Evolutionary conservation across 2,113 vertebrate genomes (phyloP).

Genomic region (Xerus inauris): DNA sequence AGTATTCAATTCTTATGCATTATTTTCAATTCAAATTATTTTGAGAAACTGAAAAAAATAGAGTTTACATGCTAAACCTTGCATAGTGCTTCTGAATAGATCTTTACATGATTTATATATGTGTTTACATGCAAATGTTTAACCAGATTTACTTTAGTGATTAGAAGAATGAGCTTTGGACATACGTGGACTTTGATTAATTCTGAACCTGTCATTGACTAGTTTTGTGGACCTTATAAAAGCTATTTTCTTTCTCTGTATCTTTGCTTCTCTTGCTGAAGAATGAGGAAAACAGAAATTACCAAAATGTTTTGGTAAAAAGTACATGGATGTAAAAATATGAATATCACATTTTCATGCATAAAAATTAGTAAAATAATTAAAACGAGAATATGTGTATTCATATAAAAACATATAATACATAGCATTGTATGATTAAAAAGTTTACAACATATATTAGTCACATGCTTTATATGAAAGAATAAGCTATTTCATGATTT

Average conservation of each 20-base stretch:
- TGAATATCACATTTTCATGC: neutral
- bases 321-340: neutral
- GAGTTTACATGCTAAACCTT: neutral
- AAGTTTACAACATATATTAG: neutral
- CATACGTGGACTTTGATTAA: neutral
- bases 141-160: neutral
- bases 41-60: conserved; percentile 6
- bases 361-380: neutral
- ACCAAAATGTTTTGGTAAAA: neutral
- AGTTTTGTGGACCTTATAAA: neutral
- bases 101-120: neutral
- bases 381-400: neutral
- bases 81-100: neutral
- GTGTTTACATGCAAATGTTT: neutral
- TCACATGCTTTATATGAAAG: neutral
- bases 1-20: conserved; percentile 36
- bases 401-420: neutral
- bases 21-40: conserved; percentile 3
- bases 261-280: neutral
- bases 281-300: neutral
- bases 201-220: neutral
- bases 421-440: neutral
- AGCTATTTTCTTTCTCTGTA: neutral
- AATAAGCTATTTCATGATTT: neutral
- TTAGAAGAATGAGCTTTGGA: neutral